These are phyloP conservation scores for Phycodurus eques DNA, from an alignment of 2,113 vertebrate genomes.

Conservation along the genomic window DNA sequence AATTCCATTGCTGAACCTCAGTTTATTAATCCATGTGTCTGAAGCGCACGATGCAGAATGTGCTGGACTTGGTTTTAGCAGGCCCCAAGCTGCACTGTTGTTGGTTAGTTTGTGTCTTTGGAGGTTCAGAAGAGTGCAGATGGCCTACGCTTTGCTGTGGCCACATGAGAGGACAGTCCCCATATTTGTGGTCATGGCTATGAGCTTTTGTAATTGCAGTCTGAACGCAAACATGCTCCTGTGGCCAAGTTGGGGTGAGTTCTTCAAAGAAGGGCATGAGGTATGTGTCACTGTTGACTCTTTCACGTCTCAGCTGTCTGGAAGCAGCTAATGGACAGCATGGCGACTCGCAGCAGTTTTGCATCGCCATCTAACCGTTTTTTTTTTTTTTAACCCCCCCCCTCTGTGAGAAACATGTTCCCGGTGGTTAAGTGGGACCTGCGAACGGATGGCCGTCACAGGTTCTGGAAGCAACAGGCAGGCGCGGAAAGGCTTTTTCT, in stretches of 20 bases:
- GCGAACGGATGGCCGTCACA: conserved; percentile 57
- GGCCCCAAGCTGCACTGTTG: conserved; percentile 27
- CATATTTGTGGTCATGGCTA: conserved; percentile 44
- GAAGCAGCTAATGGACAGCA: conserved; percentile 64
- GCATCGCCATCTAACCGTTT: conserved; percentile 31
- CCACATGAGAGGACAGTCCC: conserved; percentile 33
- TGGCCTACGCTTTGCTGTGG: conserved; percentile 58
- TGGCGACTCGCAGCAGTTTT: conserved; percentile 50
- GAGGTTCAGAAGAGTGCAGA: conserved; percentile 50
- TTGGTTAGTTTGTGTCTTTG: background rate
- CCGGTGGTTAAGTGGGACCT: conserved; percentile 63
- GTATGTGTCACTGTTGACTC: conserved; percentile 35
- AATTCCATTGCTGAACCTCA: conserved; percentile 18
- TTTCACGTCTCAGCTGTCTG: conserved; percentile 37
- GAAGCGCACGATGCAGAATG: conserved; percentile 13
- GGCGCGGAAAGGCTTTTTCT: conserved; percentile 38
- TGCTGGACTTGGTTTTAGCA: conserved; percentile 8
- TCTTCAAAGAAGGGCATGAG: conserved; percentile 14
- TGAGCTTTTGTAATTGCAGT: conserved; percentile 36
- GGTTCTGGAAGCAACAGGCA: conserved; percentile 15
- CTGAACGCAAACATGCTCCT: conserved; percentile 30
- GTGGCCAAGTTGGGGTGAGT: conserved; percentile 31
- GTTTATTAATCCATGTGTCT: conserved; percentile 12
- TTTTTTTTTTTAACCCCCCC: background rate
- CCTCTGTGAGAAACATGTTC: conserved; percentile 53